These are phyloP conservation scores for Hephaestus fuliginosus DNA, from an alignment of 2,797 vertebrate genomes.

Conservation along the genomic window DNA sequence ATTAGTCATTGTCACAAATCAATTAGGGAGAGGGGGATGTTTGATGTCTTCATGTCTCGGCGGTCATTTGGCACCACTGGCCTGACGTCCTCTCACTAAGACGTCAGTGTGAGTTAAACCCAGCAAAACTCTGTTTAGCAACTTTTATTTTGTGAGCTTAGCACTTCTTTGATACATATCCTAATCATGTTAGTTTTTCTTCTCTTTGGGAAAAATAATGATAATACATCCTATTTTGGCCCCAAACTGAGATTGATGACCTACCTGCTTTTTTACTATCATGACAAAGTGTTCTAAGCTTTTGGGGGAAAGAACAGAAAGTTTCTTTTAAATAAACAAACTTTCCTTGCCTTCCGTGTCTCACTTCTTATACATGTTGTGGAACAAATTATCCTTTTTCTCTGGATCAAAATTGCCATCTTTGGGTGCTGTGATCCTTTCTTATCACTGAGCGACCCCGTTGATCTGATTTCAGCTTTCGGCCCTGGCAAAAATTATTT, in stretches of 20 bases:
- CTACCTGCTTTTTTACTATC: background rate
- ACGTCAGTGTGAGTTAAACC: slow-evolving; percentile 26
- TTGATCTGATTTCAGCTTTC: slow-evolving; percentile 39
- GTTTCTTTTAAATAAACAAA: background rate
- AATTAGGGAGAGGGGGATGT: slow-evolving; percentile 76
- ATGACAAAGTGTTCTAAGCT: background rate
- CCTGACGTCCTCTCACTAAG: slow-evolving; percentile 8
- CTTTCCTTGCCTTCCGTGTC: background rate
- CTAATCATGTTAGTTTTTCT: background rate
- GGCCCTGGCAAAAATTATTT: slow-evolving; percentile 21
- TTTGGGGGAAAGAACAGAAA: background rate
- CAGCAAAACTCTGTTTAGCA: slow-evolving; percentile 19
- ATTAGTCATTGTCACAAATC: slow-evolving; percentile 84
- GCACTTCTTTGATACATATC: background rate
- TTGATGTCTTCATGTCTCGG: slow-evolving; percentile 59
- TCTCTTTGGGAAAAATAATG: background rate
- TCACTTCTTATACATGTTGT: background rate
- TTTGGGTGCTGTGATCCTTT: slow-evolving; percentile 10
- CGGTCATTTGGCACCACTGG: slow-evolving; percentile 36
- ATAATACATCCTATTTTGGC: background rate
- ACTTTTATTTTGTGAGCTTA: slow-evolving; percentile 3
- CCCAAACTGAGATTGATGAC: background rate
- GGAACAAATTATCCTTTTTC: slow-evolving; percentile 12
- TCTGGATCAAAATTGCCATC: slow-evolving; percentile 15
- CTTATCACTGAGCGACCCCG: background rate